phyloP scores from a whole-genome alignment of 2,888 invertebrate species.

The Steinernema scapterisci region DNA sequence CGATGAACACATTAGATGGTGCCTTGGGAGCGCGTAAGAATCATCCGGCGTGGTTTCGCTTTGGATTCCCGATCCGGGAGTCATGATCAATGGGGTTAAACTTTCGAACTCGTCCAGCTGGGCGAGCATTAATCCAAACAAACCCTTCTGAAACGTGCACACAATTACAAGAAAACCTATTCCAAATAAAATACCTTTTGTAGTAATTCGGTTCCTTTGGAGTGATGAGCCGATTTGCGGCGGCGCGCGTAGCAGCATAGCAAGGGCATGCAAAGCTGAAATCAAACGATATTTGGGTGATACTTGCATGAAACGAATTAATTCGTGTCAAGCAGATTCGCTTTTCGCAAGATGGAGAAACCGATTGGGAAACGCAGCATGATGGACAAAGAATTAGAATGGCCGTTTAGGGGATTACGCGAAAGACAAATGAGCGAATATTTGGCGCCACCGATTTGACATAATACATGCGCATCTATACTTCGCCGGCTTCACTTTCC shows the following conservation, averaged over 20 bases:
- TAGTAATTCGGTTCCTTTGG: conserved; percentile 2
- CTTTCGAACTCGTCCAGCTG: conserved; percentile 63
- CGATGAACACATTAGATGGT: conserved; percentile 34
- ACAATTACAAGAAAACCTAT: not conserved
- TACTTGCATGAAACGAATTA: not conserved
- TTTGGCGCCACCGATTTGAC: conserved; percentile 21
- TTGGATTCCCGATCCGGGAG: conserved; percentile 40
- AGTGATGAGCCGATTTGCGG: conserved; percentile 24
- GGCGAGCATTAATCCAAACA: conserved; percentile 58
- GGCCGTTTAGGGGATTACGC: conserved; percentile 28
- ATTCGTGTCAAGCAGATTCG: not conserved
- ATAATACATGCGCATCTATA: conserved; percentile 13
- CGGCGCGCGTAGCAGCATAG: conserved; percentile 35
- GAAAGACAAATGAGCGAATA: conserved; percentile 26
- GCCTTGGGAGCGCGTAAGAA: not conserved
- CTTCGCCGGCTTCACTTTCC: not conserved
- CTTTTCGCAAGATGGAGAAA: not conserved
- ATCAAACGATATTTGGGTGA: not conserved
- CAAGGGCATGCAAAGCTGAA: conserved; percentile 37
- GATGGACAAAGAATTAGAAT: conserved; percentile 28
- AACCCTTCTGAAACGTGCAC: conserved; percentile 38
- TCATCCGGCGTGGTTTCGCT: not conserved
- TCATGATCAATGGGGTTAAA: conserved; percentile 58
- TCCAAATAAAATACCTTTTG: not conserved
- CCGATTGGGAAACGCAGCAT: not conserved